Percentiles rank a stretch among this genome's conserved stretches.
These are phyloP conservation scores for Caenorhabditis inopinata DNA, from an alignment of 1,140 invertebrate species.

Conservation along the genomic window DNA sequence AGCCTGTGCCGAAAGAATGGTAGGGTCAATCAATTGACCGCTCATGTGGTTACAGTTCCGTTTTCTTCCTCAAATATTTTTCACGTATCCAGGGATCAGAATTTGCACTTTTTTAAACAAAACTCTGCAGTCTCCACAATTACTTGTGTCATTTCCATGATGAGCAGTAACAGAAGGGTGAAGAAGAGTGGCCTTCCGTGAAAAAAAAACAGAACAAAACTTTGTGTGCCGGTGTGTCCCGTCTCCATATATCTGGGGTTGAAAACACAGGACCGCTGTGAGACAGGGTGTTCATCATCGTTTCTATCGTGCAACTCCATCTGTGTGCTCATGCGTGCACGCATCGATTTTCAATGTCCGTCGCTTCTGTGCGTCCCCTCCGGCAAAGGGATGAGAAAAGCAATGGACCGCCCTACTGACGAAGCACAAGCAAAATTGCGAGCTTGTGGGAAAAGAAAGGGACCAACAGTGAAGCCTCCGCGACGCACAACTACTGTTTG, in stretches of 20 bases:
- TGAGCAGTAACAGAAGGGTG: conserved; percentile 16
- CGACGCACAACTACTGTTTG: conserved; percentile 10
- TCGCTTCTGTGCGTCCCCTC: conserved; percentile 29
- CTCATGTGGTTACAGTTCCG: too few species aligned
- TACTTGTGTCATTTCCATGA: conserved; percentile 2
- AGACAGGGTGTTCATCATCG: not conserved
- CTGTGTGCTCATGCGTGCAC: conserved; percentile 27
- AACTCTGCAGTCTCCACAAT: not conserved
- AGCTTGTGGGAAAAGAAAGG: not conserved
- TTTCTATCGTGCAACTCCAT: conserved; percentile 32
- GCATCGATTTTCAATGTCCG: conserved; percentile 29
- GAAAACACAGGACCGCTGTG: not conserved
- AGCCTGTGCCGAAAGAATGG: not conserved
- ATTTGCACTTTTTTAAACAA: not conserved
- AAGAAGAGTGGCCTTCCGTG: not conserved
- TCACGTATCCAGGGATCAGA: too few species aligned
- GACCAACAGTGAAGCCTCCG: not conserved
- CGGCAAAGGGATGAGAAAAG: conserved; percentile 11
- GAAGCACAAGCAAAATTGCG: conserved; percentile 28
- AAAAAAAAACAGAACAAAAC: conserved; percentile 4
- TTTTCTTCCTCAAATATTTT: too few species aligned
- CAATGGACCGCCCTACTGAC: not conserved
- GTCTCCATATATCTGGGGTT: conserved; percentile 24
- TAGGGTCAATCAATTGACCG: not conserved
- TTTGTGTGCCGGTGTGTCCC: not conserved